Evolutionary conservation across 2,113 vertebrate genomes (phyloP), one percentile per base, ranked within the genome.

Genomic region (Ursus arctos): DNA sequence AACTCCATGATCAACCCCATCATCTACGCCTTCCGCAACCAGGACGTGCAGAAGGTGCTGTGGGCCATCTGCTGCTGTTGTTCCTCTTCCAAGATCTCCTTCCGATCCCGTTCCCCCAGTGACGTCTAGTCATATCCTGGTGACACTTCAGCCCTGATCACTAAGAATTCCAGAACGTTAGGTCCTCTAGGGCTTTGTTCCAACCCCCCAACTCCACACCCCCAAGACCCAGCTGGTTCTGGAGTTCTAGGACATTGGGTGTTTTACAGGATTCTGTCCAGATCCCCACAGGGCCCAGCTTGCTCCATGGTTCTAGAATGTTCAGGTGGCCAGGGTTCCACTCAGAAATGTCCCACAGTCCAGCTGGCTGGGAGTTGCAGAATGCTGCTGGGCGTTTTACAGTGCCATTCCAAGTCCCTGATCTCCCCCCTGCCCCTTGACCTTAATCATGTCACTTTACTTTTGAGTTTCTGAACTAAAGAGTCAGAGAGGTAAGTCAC

Each of bases 1-100:
- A 99, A 99, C 98, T 99, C 99, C 69, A 98, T 99, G 99, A 99
- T 99, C 95, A 99, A 99, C 97, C 99, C 99, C 0, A 93, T 99
- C 65, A 99, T 99, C 94, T 99, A 99, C 36, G 99, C 99, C 97
- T 99, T 99, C 98, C 98, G 99, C 92, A 99, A 99, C 98, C 99
- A 99, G 95, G 99, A 99, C 84, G 99, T 99, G 97, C 99, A 99
- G 98, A 99, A 99, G 77, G 99, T 99, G 89, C 98, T 99, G 94
- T 99, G 99, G 98, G 98, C 99, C 12, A 98, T 99, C 98, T 99
- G 99, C 85, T 99, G 99, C 83, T 98, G 99, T 96, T 97, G 97
- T 47, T 99, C 99, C 94, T 96, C 98, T 97, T 28, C 99, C 53
- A 91, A 98, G 86, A 98, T 98, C 7, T 98, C 98, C 10, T 99